phyloP scores from a whole-genome alignment of 2,888 invertebrate genomes.

The Rhingia campestris region DNA sequence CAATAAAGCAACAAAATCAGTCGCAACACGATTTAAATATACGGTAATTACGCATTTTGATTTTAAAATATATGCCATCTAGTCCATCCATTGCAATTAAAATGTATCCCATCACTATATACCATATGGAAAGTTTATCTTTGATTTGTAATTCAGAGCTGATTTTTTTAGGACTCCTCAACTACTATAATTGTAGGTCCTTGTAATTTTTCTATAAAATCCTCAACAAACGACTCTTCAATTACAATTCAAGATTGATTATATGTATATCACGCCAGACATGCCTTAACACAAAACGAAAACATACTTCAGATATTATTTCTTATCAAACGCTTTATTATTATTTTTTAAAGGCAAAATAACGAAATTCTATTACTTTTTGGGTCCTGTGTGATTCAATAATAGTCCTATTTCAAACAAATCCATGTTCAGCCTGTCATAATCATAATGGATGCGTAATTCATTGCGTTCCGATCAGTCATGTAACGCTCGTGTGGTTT shows the following conservation, averaged over 20 bases:
- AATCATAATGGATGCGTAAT: slow-evolving; percentile 62
- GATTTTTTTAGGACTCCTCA: too few relatives aligned
- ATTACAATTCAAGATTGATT: slow-evolving; percentile 52
- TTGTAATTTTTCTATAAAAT: too few relatives aligned
- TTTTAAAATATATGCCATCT: too few relatives aligned
- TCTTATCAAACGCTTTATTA: slow-evolving; percentile 9
- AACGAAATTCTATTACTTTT: slow-evolving; percentile 4
- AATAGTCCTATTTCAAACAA: slow-evolving; percentile 11
- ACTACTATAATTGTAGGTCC: too few relatives aligned
- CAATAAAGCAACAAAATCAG: too few relatives aligned
- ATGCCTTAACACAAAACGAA: slow-evolving; percentile 46
- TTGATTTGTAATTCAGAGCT: too few relatives aligned
- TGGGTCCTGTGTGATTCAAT: slow-evolving; percentile 23
- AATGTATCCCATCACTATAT: too few relatives aligned
- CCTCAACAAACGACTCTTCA: too few relatives aligned
- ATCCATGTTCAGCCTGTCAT: slow-evolving; percentile 59
- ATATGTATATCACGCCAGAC: slow-evolving; percentile 65
- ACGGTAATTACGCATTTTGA: too few relatives aligned
- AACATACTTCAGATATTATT: slow-evolving; percentile 44
- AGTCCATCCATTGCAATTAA: too few relatives aligned
- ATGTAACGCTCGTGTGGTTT: slow-evolving; percentile 78
- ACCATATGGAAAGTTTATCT: too few relatives aligned
- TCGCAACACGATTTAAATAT: too few relatives aligned
- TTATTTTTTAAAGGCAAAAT: not conserved
- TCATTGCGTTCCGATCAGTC: slow-evolving; percentile 61